Evolutionary conservation across 2,113 vertebrate genomes (phyloP), one percentile per base, ranked within the genome.

Genomic region (Arothron firmamentum): DNA sequence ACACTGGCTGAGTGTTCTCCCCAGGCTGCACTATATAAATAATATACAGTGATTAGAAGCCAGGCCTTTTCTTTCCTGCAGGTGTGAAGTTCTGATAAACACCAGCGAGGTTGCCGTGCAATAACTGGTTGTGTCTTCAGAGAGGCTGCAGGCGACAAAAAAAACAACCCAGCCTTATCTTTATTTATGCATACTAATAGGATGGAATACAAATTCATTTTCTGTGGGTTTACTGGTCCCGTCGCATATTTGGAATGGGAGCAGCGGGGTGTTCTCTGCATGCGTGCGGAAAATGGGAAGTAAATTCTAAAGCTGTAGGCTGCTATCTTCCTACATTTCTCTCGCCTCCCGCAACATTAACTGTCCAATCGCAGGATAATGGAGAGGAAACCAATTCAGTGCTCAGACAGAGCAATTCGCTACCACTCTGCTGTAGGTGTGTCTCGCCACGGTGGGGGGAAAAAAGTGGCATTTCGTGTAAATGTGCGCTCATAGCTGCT

Each of bases 321-420:
- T 62, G 62, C 51, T 57, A 59, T 80, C 67, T 73, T 21, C 60
- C 59, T 78, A 48, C 57, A 52, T 75, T 61, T 72, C 61, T 69
- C 59, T 59, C 56, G 72, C 83, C 59, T 71, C 59, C 60, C 56
- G 74, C 83, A 80, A 86, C 77, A 85, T 79, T 76, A 83, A 86
- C 75, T 19, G 72, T 84, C 74, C 79, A 73, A 75, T 74, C 6
- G 59, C 70, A 65, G 75, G 78, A 86, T 83, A 86, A 85, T 87
- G 66, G 80, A 85, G 75, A 55, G 71, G 65, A 72, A 80, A 51
- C 76, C 67, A 68, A 63, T 60, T 75, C 75, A 55, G 81, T 48
- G 12, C 62, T 75, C 65, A 73, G 49, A 72, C 56, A 52, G 61
- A 67, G 75, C 43, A 14, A 47, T 25, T 46, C 56, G 9, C 52